Conservation (phyloP, 2,888 invertebrate genomes). For the Sarcophaga rosellei region DNA sequence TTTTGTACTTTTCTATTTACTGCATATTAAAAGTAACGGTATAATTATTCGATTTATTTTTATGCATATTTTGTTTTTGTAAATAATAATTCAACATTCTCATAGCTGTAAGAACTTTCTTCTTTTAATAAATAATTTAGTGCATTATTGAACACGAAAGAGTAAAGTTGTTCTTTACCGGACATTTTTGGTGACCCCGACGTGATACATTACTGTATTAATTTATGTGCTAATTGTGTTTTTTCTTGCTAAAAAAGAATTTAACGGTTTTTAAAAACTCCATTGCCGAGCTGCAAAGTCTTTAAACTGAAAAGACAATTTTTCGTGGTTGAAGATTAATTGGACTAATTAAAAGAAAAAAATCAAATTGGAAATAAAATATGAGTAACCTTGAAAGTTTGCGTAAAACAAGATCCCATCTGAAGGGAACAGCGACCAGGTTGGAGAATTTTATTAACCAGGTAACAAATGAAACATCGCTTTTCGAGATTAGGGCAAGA, state of each 20-base stretch:
- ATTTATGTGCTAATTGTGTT: neutral
- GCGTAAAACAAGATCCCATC: no score
- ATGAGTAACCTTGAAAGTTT: no score
- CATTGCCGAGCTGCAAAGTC: neutral
- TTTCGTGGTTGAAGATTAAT: neutral
- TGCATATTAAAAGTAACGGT: slow-evolving; percentile 1
- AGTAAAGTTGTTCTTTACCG: neutral
- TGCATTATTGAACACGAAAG: neutral
- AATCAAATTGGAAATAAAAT: slow-evolving; percentile 14
- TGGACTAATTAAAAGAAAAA: neutral
- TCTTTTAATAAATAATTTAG: neutral
- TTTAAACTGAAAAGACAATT: neutral
- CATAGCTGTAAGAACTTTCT: neutral
- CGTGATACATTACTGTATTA: slow-evolving; percentile 1
- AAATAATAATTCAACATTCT: neutral
- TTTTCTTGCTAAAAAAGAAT: slow-evolving; percentile 21
- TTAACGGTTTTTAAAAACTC: neutral
- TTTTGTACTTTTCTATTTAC: neutral
- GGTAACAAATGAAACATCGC: no score
- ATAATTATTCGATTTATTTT: slow-evolving; percentile 12
- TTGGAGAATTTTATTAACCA: no score
- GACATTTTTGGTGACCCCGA: slow-evolving; percentile 40
- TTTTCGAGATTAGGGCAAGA: no score
- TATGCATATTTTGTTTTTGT: slow-evolving; percentile 1
- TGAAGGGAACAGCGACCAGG: no score